These are phyloP conservation scores for Choloepus hoffmanni DNA, from an alignment of 2,113 vertebrate species.

Conservation along the genomic window DNA sequence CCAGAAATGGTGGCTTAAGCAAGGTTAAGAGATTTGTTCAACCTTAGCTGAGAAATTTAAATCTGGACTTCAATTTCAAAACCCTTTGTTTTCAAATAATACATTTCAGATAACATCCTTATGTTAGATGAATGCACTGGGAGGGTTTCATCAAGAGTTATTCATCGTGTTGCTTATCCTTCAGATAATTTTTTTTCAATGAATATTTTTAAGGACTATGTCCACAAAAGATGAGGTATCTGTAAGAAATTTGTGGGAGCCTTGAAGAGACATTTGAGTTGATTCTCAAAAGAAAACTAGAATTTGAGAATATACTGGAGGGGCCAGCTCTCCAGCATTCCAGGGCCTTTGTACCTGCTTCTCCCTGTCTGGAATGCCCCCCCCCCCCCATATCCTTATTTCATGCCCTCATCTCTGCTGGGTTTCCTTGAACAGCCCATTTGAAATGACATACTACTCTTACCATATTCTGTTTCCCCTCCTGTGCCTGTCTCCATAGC, in stretches of 20 bases:
- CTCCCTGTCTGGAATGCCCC: not conserved
- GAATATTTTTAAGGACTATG: not conserved
- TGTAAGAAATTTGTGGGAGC: too few relatives aligned
- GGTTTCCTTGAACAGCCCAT: not conserved
- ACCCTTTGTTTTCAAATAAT: not conserved
- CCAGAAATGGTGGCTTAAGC: not conserved
- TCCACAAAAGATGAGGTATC: not conserved
- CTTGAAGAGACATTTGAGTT: not conserved
- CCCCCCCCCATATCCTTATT: not conserved
- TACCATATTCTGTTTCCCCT: not conserved
- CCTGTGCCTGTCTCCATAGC: not conserved
- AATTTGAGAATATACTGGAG: not conserved
- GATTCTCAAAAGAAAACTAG: not conserved
- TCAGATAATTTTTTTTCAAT: not conserved
- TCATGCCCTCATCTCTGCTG: not conserved
- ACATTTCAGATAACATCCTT: not conserved
- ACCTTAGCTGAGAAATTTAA: not conserved
- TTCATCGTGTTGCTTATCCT: not conserved
- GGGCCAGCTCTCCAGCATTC: not conserved
- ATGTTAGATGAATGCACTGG: not conserved
- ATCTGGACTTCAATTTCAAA: not conserved
- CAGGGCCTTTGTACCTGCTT: not conserved
- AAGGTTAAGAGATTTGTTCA: not conserved
- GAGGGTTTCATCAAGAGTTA: not conserved
- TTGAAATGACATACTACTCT: not conserved